Evolutionary conservation across 2,888 invertebrate genomes (phyloP), one percentile per base, ranked within the genome.

Genomic region (Pandemis heparana): DNA sequence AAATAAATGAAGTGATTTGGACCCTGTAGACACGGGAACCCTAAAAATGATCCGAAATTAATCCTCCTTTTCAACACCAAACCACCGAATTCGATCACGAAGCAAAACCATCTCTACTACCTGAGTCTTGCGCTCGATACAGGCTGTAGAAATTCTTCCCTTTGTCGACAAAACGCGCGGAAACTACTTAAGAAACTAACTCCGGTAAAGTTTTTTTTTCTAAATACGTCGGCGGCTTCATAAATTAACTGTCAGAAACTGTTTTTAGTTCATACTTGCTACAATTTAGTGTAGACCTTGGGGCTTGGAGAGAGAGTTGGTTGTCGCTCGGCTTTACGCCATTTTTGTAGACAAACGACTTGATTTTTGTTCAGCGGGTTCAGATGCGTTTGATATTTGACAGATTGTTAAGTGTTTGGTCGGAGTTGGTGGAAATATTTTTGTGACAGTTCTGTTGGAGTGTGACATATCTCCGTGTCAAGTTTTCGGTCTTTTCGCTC

Each of bases 241-340:
- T 73, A 73, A 73, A 73, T 73, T 73, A 73, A 69, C 73, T 64
- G 68, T 48, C 68, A 69, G 73, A 18, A 69, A 73, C 68, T 64
- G 62, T 73, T 69, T 68, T 69, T 72, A 63, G 62, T 70, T 63
- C 23, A 32, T 32, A 14, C 23, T 38, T 62, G 14, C 38, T 39
- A 8, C 8, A 56, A 6, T 56, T 32, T 18, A 71, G n/a, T 65
- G 56, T 39, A 46, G 46, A 4, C 56, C 53, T 46, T 68, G 43
- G 16, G 39, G 32, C 12, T 61, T 46, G 18, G 0, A 10, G 18
- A 53, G 12, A 71, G 71, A 60, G 71, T 67, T 10, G 18, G 14
- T 61, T 43, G 14, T 72, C 4, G 53, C 7, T 46, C 38, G 43
- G 38, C 53, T 71, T 46, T 12, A 59, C 32, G 32, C 6, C 10